These are phyloP conservation scores for Lycorma delicatula DNA, from an alignment of 1,140 invertebrate genomes.

Conservation along the genomic window DNA sequence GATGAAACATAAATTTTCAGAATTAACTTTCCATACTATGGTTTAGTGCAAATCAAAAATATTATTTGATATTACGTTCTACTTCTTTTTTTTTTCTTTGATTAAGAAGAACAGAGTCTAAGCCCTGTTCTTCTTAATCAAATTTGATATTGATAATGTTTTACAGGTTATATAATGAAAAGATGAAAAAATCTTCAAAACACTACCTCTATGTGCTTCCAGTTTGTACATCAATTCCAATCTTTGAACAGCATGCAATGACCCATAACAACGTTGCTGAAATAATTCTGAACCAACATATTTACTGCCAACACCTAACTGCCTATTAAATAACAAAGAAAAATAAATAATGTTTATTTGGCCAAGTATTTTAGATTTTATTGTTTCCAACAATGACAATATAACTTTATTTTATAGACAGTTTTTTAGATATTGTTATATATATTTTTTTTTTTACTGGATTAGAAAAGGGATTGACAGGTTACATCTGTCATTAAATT, in stretches of 20 bases:
- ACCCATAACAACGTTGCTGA: slow-evolving; percentile 69
- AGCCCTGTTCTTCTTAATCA: not conserved
- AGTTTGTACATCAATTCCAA: slow-evolving; percentile 71
- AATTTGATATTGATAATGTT: not conserved
- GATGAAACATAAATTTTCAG: too few species aligned
- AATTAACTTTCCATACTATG: not conserved
- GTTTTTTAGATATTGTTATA: not conserved
- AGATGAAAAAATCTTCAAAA: not conserved
- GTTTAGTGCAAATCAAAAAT: not conserved
- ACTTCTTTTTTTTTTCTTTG: not conserved
- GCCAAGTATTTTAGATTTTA: not conserved
- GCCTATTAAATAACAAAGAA: slow-evolving; percentile 49
- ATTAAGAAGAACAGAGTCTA: not conserved
- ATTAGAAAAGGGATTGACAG: too few species aligned
- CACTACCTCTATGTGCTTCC: slow-evolving; percentile 53
- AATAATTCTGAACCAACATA: slow-evolving; percentile 46
- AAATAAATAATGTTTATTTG: not conserved
- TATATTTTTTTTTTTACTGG: too few species aligned
- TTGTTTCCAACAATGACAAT: not conserved
- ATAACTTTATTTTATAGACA: not conserved
- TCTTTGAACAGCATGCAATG: slow-evolving; percentile 70
- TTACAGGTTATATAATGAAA: not conserved
- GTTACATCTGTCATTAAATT: not conserved
- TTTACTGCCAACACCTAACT: slow-evolving; percentile 44
- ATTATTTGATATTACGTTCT: not conserved